A percentile compares a stretch with the other conserved stretches of the same genome.
Conservation (phyloP, 2,113 vertebrate species). For the Dasyprocta punctata region DNA sequence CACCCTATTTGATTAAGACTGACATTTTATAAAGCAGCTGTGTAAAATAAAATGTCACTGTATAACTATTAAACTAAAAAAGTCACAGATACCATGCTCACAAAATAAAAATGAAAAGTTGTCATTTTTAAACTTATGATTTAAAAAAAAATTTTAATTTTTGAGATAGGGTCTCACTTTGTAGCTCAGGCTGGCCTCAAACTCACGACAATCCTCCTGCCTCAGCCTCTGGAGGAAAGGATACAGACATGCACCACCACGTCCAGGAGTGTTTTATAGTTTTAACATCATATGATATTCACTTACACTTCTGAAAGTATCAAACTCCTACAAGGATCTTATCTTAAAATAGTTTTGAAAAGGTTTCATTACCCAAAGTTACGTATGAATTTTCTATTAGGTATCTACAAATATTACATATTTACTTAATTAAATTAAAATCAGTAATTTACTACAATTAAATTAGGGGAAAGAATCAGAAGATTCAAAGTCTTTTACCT, state of each 20-base stretch:
- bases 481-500: neutral
- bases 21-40: constrained; percentile 23
- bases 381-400: constrained; percentile 15
- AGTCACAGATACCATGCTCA: neutral
- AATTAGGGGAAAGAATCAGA: neutral
- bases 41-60: constrained; percentile 39
- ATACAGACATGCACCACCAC: neutral
- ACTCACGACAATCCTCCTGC: neutral
- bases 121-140: constrained; percentile 17
- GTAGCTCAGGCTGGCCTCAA: neutral
- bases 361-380: constrained; percentile 43
- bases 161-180: neutral
- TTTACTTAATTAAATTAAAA: neutral
- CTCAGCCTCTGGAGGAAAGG: neutral
- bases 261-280: neutral
- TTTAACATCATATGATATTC: constrained; percentile 23
- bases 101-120: constrained; percentile 35
- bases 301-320: constrained; percentile 26
- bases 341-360: constrained; percentile 5
- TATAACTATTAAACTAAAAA: constrained; percentile 38
- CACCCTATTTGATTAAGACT: neutral
- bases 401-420: neutral
- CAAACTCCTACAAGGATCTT: constrained; percentile 12
- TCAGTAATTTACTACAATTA: constrained; percentile 7
- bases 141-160: neutral